phyloP scores from a whole-genome alignment of 2,113 vertebrate species.

The Etheostoma spectabile region DNA sequence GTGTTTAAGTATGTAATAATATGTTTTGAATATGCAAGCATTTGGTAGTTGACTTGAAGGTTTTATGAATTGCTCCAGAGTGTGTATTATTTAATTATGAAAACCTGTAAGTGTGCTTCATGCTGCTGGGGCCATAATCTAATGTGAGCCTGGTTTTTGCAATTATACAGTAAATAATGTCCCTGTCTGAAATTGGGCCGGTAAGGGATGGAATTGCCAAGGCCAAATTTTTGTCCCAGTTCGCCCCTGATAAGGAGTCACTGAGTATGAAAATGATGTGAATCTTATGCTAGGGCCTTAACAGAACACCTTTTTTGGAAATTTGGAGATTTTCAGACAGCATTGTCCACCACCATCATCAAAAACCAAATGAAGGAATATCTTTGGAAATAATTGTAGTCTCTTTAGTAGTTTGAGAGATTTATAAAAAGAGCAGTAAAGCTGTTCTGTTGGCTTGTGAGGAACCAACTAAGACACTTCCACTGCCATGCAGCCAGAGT shows the following conservation, averaged over 20 bases:
- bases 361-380: not conserved
- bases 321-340: not conserved
- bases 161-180: too few species aligned
- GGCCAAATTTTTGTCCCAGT: too few species aligned
- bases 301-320: not conserved
- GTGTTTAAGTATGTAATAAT: too few species aligned
- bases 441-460: not conserved
- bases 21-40: too few species aligned
- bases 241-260: not conserved
- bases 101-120: too few species aligned
- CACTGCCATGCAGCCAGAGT: not conserved
- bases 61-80: too few species aligned
- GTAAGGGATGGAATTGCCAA: too few species aligned
- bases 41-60: too few species aligned
- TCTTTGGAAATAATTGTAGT: not conserved
- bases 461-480: not conserved
- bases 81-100: too few species aligned
- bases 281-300: not conserved
- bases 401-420: conserved; percentile 1
- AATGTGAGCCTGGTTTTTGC: too few species aligned
- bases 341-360: not conserved
- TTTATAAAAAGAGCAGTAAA: not conserved
- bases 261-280: not conserved
- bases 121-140: too few species aligned
- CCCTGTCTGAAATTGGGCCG: too few species aligned